Evolutionary conservation across 2,113 vertebrate genomes (phyloP), one percentile per base, ranked within the genome.

Genomic region (Alexandromys fortis): DNA sequence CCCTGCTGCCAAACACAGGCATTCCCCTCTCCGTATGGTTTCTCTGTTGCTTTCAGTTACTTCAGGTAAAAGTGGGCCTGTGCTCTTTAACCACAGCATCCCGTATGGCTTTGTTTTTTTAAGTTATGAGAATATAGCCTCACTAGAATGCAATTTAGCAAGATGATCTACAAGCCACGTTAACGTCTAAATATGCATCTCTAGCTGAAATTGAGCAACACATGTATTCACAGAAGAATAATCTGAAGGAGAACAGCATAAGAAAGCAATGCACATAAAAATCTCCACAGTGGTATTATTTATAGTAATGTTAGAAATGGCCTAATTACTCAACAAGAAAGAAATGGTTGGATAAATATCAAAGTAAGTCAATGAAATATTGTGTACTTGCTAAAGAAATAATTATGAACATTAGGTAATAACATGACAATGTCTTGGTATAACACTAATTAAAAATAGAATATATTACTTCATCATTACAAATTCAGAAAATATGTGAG

Each of bases 341-440:
- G 49, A 94, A 92, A 93, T 58, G 28, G 61, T 35, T 94, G 65
- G 86, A 95, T 89, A 96, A 91, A 91, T 87, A 96, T 78, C 73
- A 96, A 91, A 96, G 16, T 47, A 90, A 94, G 61, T 81, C 75
- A 96, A 89, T 94, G 38, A 96, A 96, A 87, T 95, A 83, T 88
- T 92, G 70, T 35, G 14, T 75, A 90, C 38, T 52, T 96, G 89
- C 70, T 96, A 87, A 95, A 96, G 55, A 93, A 89, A 86, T 92
- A 86, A 94, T 97, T 94, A 90, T 96, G 79, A 97, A 92, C 33
- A 78, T 86, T 93, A 90, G 65, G 12, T 85, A 88, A 96, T 88
- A 94, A 86, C 52, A 81, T 73, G 28, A 94, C 89, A 86, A 89
- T 85, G 61, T 89, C 65, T 83, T 95, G 47, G 76, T 91, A 92